phyloP scores from a whole-genome alignment of 2,797 vertebrate genomes.

The Esox masquinongy region DNA sequence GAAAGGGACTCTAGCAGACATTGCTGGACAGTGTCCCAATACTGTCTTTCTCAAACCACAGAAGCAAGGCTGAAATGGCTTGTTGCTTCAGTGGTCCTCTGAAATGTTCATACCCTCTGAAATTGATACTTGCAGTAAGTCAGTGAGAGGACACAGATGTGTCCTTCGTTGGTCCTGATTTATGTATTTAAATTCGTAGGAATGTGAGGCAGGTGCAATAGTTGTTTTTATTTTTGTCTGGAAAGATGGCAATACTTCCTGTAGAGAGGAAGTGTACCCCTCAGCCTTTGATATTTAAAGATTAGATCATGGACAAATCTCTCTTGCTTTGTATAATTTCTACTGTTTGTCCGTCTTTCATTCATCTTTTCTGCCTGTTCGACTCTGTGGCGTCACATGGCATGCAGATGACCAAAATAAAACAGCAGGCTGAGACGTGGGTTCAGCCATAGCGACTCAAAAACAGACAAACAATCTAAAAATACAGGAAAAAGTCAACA shows the following conservation, averaged over 20 bases:
- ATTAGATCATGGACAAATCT: constrained; percentile 9
- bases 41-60: neutral
- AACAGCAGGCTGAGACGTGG: constrained; percentile 22
- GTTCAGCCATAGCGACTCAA: constrained; percentile 50
- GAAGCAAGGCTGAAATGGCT: neutral
- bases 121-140: neutral
- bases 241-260: neutral
- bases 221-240: neutral
- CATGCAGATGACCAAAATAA: constrained; percentile 26
- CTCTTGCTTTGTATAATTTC: constrained; percentile 15
- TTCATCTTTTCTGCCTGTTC: constrained; percentile 19
- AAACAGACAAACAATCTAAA: constrained; percentile 53
- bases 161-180: neutral
- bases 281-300: neutral
- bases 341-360: constrained; percentile 1
- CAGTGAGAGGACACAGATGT: neutral
- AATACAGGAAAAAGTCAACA: constrained; percentile 60
- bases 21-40: neutral
- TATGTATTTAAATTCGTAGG: constrained; percentile 18
- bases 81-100: neutral
- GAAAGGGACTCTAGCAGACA: neutral
- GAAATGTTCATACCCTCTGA: neutral
- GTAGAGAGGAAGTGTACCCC: neutral
- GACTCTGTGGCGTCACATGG: constrained; percentile 24
- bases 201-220: neutral